Conservation (phyloP, 1,140 invertebrate genomes). For the Asobara japonica region DNA sequence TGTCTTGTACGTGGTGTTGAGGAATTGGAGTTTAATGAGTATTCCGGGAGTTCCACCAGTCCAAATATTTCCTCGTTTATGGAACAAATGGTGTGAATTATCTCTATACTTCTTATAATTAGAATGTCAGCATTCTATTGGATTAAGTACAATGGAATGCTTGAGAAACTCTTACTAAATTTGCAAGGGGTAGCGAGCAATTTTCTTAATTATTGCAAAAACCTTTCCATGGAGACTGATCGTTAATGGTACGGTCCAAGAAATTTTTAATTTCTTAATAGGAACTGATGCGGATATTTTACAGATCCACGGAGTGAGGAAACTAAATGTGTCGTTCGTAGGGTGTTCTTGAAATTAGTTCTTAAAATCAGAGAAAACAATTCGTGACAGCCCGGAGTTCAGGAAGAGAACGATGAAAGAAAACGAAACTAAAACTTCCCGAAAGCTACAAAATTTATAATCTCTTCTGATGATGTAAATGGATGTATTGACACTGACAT, state of each 20-base stretch:
- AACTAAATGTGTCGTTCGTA: constrained; percentile 1
- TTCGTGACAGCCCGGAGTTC: too few relatives aligned
- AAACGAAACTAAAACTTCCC: too few relatives aligned
- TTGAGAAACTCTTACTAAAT: neutral
- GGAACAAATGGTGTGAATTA: neutral
- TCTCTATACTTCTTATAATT: neutral
- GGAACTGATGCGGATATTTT: too few relatives aligned
- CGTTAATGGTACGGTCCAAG: too few relatives aligned
- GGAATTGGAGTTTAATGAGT: neutral
- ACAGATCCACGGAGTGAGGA: too few relatives aligned
- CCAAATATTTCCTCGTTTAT: neutral
- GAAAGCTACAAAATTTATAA: too few relatives aligned
- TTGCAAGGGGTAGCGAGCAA: neutral
- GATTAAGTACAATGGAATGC: neutral
- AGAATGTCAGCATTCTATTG: neutral
- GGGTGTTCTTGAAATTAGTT: too few relatives aligned
- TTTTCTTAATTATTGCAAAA: neutral
- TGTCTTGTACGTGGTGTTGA: neutral
- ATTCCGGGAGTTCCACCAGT: neutral
- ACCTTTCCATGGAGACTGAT: too few relatives aligned
- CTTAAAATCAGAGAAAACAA: neutral
- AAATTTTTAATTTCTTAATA: too few relatives aligned
- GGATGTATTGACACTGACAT: too few relatives aligned
- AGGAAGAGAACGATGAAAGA: too few relatives aligned
- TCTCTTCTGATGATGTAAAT: too few relatives aligned